Conservation (phyloP, 2,113 vertebrate genomes). For the Odocoileus virginianus region DNA sequence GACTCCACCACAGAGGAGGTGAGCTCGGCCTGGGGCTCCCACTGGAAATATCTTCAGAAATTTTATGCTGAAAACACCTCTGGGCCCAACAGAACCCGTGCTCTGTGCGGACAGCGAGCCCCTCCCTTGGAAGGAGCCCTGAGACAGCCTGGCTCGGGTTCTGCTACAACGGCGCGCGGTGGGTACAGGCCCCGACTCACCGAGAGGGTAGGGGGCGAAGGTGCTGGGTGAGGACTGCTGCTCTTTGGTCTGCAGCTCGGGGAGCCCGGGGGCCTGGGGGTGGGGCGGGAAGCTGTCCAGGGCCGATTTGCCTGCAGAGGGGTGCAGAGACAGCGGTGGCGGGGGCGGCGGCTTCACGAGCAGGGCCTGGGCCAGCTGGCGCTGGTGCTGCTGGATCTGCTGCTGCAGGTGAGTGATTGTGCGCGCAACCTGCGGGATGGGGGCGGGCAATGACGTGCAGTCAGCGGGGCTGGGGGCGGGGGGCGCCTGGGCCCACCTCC, state of each 20-base stretch:
- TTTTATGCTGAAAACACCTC: neutral
- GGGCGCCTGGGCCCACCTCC: neutral
- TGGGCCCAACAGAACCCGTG: neutral
- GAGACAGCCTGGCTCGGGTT: accelerated
- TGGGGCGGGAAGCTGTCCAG: conserved; percentile 93
- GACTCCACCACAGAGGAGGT: accelerated
- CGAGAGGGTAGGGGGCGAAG: conserved; percentile 94
- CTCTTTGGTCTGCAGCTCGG: conserved; percentile 99
- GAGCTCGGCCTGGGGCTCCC: neutral
- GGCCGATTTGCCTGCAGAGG: conserved; percentile 91
- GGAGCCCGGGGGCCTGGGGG: conserved; percentile 90
- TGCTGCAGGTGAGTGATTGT: conserved; percentile 99
- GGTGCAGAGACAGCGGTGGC: conserved; percentile 92
- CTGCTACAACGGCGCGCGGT: neutral
- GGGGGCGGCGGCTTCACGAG: conserved; percentile 92
- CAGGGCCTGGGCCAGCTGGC: conserved; percentile 99
- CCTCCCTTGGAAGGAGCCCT: neutral
- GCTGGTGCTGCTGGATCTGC: conserved; percentile 99
- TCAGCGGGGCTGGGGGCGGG: neutral
- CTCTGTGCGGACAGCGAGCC: no score
- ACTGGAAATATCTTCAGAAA: neutral
- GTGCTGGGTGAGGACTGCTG: conserved; percentile 92
- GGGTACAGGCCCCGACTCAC: conserved; percentile 78
- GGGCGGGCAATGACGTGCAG: neutral
- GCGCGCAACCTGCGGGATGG: conserved; percentile 92